Evolutionary conservation across 1,140 invertebrate genomes (phyloP).

Genomic region (Hyles euphorbiae): DNA sequence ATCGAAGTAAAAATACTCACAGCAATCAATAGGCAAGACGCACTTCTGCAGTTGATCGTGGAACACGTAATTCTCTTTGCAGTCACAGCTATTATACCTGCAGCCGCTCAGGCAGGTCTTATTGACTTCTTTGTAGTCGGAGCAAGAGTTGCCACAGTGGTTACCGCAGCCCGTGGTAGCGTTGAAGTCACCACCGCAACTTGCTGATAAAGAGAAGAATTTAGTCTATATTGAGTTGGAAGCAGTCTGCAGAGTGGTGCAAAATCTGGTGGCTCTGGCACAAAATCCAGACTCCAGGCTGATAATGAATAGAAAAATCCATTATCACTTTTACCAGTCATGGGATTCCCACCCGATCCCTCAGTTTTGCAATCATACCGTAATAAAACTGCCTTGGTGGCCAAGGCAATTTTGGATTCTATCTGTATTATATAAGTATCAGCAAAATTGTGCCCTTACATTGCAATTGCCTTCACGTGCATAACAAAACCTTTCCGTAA

Average conservation of each 20-base stretch:
- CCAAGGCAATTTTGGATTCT: no score
- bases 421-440: no score
- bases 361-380: no score
- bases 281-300: no score
- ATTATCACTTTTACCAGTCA: no score
- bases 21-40: constrained; percentile 33
- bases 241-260: neutral
- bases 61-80: constrained; percentile 35
- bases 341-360: no score
- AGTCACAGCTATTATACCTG: constrained; percentile 37
- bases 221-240: neutral
- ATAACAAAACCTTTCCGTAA: no score
- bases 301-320: no score
- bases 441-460: no score
- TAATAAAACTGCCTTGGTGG: no score
- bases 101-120: constrained; percentile 35
- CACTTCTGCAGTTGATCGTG: constrained; percentile 26
- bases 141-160: constrained; percentile 37
- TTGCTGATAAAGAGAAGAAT: constrained; percentile 21
- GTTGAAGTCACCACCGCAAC: constrained; percentile 35
- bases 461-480: no score
- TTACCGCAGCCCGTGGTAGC: constrained; percentile 41
- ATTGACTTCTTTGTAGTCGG: constrained; percentile 33
- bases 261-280: neutral
- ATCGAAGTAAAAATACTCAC: constrained; percentile 20